Conservation (phyloP, 2,797 vertebrate species). For the Valencia hispanica region DNA sequence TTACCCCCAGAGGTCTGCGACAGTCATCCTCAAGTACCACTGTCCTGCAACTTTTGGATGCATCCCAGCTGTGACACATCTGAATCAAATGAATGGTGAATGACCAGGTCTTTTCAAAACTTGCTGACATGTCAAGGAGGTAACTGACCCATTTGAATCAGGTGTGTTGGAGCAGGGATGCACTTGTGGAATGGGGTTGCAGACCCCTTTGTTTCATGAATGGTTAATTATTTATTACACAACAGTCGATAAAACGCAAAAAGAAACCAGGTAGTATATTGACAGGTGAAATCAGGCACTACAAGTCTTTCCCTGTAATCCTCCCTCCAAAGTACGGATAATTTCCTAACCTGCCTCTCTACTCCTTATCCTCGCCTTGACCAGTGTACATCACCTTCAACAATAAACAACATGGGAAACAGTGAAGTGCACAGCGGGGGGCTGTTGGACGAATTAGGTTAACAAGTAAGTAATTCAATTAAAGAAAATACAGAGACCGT, state of each 20-base stretch:
- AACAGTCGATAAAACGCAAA: background rate
- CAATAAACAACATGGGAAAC: background rate
- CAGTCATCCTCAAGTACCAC: too few species aligned
- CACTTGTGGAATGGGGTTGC: background rate
- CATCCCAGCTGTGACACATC: background rate
- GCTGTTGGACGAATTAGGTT: background rate
- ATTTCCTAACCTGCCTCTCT: background rate
- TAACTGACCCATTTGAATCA: background rate
- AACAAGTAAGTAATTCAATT: constrained; percentile 46
- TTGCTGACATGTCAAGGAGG: background rate
- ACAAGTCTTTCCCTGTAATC: background rate
- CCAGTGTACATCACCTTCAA: background rate
- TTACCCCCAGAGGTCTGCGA: background rate
- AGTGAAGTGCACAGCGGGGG: background rate
- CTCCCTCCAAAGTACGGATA: background rate
- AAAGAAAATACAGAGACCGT: constrained; percentile 38
- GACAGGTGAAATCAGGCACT: background rate
- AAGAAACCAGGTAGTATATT: background rate
- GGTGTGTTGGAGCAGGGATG: background rate
- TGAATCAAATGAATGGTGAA: background rate
- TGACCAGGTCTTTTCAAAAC: background rate
- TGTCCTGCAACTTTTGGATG: background rate
- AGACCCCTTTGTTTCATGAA: background rate
- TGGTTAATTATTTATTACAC: background rate
- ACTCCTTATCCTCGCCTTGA: background rate